Evolutionary conservation across 2,797 vertebrate genomes (phyloP).

Genomic region (Lophius americanus): DNA sequence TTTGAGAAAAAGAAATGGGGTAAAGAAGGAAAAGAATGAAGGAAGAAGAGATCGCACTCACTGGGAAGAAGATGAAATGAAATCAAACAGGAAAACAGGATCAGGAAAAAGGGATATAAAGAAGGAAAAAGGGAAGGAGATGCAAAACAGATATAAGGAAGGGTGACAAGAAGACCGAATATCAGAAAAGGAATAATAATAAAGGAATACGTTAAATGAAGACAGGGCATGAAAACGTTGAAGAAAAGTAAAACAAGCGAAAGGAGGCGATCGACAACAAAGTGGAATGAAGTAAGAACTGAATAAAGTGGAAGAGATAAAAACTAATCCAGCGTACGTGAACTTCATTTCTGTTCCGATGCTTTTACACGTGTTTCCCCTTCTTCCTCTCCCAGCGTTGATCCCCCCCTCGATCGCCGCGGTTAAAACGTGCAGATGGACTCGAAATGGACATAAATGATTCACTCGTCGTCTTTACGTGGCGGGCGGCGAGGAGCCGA

Average conservation of each 20-base stretch:
- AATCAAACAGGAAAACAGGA: neutral
- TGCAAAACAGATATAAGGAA: no score
- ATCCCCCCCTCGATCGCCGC: neutral
- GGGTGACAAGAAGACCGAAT: neutral
- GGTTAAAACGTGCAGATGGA: neutral
- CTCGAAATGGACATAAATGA: constrained; percentile 33
- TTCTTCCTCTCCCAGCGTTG: no score
- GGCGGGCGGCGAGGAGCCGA: constrained; percentile 26
- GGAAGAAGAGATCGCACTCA: neutral
- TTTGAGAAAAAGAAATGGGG: neutral
- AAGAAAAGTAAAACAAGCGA: neutral
- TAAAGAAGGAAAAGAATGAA: neutral
- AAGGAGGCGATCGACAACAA: neutral
- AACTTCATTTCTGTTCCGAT: neutral
- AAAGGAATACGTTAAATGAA: no score
- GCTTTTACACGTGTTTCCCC: neutral
- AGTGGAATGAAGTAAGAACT: neutral
- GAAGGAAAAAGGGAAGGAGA: no score
- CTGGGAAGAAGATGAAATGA: neutral
- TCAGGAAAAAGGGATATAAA: neutral
- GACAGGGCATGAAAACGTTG: no score
- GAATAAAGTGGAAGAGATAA: neutral
- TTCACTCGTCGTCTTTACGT: constrained; percentile 29
- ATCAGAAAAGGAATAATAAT: neutral
- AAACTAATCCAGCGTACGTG: neutral